phyloP scores from a whole-genome alignment of 2,888 invertebrate genomes.

The Tipula unca region DNA sequence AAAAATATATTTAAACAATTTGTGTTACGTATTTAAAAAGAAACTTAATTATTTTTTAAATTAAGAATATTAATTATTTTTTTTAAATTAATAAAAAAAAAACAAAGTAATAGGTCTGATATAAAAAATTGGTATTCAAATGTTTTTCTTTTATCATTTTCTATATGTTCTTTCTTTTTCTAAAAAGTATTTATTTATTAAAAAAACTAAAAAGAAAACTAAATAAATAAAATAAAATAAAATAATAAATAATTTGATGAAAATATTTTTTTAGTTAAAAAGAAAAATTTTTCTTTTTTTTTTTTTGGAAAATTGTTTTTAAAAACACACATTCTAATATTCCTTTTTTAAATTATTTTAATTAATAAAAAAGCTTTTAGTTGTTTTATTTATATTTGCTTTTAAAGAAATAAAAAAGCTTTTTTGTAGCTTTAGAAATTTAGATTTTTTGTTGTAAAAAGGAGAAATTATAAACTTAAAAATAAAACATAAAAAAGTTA shows the following conservation, averaged over 20 bases:
- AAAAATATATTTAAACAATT: neutral
- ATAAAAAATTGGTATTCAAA: neutral
- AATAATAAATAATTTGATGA: neutral
- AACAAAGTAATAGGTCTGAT: neutral
- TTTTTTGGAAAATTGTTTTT: neutral
- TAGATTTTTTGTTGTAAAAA: neutral
- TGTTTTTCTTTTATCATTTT: neutral
- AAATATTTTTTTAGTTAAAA: neutral
- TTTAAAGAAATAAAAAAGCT: neutral
- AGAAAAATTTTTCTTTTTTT: neutral
- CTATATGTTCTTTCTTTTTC: neutral
- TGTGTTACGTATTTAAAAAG: neutral
- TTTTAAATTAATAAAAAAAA: neutral
- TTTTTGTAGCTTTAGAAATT: neutral
- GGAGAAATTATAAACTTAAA: neutral
- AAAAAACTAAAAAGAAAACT: neutral
- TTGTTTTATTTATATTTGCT: neutral
- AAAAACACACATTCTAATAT: conserved; percentile 8
- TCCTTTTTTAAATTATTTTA: neutral
- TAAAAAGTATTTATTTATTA: neutral
- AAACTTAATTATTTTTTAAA: neutral
- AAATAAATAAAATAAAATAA: neutral
- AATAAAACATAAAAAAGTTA: neutral
- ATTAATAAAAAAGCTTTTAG: conserved; percentile 8
- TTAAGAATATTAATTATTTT: too few relatives aligned